phyloP scores from a whole-genome alignment of 1,140 invertebrate genomes.

The Kradibia gibbosae region DNA sequence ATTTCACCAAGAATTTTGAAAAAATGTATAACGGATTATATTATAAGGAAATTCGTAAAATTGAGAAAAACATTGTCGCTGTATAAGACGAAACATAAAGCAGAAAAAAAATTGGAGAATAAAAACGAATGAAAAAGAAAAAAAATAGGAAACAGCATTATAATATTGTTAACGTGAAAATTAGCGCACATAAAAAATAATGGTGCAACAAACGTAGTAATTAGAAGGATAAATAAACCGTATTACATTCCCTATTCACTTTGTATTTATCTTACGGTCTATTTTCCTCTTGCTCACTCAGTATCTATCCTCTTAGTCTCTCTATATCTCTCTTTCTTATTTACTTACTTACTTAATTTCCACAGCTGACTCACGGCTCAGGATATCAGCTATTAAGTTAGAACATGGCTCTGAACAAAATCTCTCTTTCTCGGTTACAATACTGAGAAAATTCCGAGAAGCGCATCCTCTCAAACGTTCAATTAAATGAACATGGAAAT shows the following conservation, averaged over 20 bases:
- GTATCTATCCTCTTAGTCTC: conserved; percentile 5
- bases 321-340: not conserved
- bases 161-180: conserved; percentile 31
- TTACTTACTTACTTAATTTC: not conserved
- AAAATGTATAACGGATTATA: not conserved
- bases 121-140: not conserved
- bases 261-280: not conserved
- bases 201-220: not conserved
- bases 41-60: not conserved
- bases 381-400: conserved; percentile 69
- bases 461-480: conserved; percentile 14
- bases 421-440: conserved; percentile 59
- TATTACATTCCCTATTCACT: not conserved
- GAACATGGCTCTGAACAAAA: not conserved
- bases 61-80: not conserved
- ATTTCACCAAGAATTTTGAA: not conserved
- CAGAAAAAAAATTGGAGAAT: not conserved
- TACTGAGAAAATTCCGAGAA: conserved; percentile 65
- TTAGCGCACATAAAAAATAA: conserved; percentile 11
- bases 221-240: not conserved
- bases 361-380: conserved; percentile 20
- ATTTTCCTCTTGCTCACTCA: not conserved
- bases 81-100: not conserved
- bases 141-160: not conserved
- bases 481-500: conserved; percentile 9